Evolutionary conservation across 1,140 invertebrate genomes (phyloP).

Genomic region (Eueides isabella): DNA sequence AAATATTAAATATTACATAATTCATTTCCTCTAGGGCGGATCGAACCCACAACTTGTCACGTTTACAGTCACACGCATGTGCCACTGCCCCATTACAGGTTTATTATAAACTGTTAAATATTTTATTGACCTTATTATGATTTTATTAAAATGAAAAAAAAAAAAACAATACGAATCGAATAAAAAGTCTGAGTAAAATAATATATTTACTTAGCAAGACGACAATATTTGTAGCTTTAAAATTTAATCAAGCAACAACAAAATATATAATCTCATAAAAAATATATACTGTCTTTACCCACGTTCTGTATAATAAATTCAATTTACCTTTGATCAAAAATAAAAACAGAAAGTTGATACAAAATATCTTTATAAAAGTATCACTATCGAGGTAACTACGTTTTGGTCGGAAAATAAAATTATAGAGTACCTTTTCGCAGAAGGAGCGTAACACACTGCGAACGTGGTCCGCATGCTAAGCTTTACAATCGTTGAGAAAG

Average conservation of each 20-base stretch:
- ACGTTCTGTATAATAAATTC: slow-evolving; percentile 35
- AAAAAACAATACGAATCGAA: no score
- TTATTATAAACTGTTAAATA: no score
- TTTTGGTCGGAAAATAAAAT: slow-evolving; percentile 80
- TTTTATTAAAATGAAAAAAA: no score
- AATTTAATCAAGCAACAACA: not conserved
- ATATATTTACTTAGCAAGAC: no score
- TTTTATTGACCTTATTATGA: no score
- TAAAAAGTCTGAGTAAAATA: no score
- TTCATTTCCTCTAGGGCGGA: no score
- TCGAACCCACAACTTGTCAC: no score
- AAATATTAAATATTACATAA: no score
- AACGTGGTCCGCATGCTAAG: slow-evolving; percentile 64
- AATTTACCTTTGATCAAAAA: slow-evolving; percentile 54
- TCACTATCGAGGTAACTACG: slow-evolving; percentile 71
- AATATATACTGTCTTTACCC: not conserved
- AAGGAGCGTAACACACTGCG: slow-evolving; percentile 70
- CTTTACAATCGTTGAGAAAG: slow-evolving; percentile 46
- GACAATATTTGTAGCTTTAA: not conserved
- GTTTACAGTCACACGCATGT: no score
- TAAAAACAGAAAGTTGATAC: slow-evolving; percentile 48
- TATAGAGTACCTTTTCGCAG: slow-evolving; percentile 76
- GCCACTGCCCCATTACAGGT: no score
- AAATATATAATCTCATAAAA: not conserved
- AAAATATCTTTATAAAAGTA: slow-evolving; percentile 69